Evolutionary conservation across 2,888 invertebrate species (phyloP).

Genomic region (Biston betularia): DNA sequence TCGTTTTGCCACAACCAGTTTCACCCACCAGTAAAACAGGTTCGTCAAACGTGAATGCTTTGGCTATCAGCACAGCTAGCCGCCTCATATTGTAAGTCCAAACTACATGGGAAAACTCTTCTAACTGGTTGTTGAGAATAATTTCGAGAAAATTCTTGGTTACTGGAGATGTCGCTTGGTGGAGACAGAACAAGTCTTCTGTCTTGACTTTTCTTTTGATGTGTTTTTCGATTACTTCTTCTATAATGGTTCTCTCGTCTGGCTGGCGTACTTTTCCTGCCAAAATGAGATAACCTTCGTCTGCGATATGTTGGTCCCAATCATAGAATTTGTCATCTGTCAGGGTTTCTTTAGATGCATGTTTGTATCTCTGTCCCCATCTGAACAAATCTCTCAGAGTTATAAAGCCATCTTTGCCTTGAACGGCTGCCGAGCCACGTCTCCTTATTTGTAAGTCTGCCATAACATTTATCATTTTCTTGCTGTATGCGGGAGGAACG

Average conservation of each 20-base stretch:
- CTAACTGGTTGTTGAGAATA: constrained; percentile 84
- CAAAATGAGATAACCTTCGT: constrained; percentile 97
- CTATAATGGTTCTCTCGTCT: constrained; percentile 94
- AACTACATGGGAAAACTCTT: constrained; percentile 92
- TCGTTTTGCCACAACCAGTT: constrained; percentile 99
- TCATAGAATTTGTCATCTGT: constrained; percentile 91
- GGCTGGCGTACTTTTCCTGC: constrained; percentile 95
- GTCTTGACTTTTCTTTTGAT: constrained; percentile 92
- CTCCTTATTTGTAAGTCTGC: constrained; percentile 94
- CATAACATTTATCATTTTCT: constrained; percentile 96
- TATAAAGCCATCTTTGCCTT: constrained; percentile 96
- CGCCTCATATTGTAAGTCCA: constrained; percentile 97
- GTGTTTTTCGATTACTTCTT: constrained; percentile 91
- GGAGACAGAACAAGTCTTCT: constrained; percentile 89
- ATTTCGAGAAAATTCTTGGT: constrained; percentile 90
- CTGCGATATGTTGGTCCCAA: constrained; percentile 98
- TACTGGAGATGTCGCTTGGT: constrained; percentile 90
- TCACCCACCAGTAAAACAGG: constrained; percentile 98
- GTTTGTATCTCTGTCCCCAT: constrained; percentile 97
- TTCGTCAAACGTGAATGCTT: constrained; percentile 96
- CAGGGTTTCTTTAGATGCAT: constrained; percentile 87
- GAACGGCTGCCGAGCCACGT: constrained; percentile 94
- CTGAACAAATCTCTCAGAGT: constrained; percentile 97
- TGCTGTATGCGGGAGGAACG: constrained; percentile 94
- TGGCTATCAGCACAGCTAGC: constrained; percentile 91